Evolutionary conservation across 1,140 invertebrate genomes (phyloP).

Genomic region (Cydia fagiglandana): DNA sequence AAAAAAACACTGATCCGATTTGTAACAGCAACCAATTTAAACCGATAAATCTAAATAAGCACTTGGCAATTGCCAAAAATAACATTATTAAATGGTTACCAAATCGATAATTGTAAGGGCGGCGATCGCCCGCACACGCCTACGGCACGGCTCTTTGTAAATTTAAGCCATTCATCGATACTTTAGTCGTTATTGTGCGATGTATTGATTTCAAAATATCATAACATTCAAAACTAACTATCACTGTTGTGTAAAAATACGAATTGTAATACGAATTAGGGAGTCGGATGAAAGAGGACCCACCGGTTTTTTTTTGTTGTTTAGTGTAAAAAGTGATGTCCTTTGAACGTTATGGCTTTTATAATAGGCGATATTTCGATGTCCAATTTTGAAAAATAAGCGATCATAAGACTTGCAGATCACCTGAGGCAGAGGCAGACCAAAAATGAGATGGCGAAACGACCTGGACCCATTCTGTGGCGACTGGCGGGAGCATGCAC

Average conservation of each 20-base stretch:
- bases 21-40: neutral
- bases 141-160: conserved; percentile 10
- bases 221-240: neutral
- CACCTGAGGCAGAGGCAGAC: too few species aligned
- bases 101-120: conserved; percentile 25
- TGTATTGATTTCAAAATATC: conserved; percentile 7
- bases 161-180: conserved; percentile 1
- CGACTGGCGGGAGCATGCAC: too few species aligned
- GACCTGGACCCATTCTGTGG: too few species aligned
- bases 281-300: neutral
- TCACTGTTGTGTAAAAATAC: conserved; percentile 2
- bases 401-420: too few species aligned
- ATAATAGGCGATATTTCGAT: too few species aligned
- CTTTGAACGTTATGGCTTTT: too few species aligned
- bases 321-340: neutral
- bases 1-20: neutral
- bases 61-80: neutral
- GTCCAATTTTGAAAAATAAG: too few species aligned
- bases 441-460: too few species aligned
- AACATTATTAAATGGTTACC: conserved; percentile 1
- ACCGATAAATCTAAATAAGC: neutral
- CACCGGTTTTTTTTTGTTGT: neutral
- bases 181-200: neutral
- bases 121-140: conserved; percentile 1
- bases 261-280: neutral